Conservation (phyloP, 92 coral and sea anemone genomes). For the Heliopora coerulea region DNA sequence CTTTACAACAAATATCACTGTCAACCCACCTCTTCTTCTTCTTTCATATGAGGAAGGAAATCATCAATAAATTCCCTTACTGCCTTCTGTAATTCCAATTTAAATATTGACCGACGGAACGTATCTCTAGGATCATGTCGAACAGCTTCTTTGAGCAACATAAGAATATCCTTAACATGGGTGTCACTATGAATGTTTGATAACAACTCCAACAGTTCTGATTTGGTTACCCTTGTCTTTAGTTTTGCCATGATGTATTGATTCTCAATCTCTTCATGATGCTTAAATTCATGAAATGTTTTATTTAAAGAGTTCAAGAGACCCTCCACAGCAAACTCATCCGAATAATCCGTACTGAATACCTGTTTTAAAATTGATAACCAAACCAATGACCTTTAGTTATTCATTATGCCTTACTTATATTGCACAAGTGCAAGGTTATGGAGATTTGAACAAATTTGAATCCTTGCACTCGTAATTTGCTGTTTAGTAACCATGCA, state of each 20-base stretch:
- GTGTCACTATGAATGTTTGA: conserved; percentile 83
- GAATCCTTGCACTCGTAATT: too few relatives aligned
- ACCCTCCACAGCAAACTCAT: conserved; percentile 67
- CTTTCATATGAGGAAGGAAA: conserved; percentile 92
- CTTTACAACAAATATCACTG: too few relatives aligned
- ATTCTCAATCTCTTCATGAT: conserved; percentile 96
- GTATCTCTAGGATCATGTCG: conserved; percentile 59
- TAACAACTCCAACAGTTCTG: conserved; percentile 70
- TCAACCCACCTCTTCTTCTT: conserved; percentile 92
- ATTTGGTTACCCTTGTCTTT: conserved; percentile 75
- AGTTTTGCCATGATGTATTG: conserved; percentile 76
- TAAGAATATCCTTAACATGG: conserved; percentile 78
- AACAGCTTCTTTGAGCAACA: conserved; percentile 72
- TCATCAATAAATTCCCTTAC: conserved; percentile 84
- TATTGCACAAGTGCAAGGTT: too few relatives aligned
- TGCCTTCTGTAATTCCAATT: conserved; percentile 62
- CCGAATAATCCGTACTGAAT: conserved; percentile 82
- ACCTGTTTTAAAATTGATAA: conserved; percentile 51
- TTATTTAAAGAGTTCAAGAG: conserved; percentile 68
- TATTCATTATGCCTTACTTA: too few relatives aligned
- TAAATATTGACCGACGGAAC: conserved; percentile 16
- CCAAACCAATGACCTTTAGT: too few relatives aligned
- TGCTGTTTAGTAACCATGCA: too few relatives aligned
- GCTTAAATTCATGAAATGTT: conserved; percentile 90
- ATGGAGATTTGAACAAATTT: too few relatives aligned